Base-by-base conservation (phyloP, 1,140 invertebrate species). In the Pachypsylla venusta region DNA sequence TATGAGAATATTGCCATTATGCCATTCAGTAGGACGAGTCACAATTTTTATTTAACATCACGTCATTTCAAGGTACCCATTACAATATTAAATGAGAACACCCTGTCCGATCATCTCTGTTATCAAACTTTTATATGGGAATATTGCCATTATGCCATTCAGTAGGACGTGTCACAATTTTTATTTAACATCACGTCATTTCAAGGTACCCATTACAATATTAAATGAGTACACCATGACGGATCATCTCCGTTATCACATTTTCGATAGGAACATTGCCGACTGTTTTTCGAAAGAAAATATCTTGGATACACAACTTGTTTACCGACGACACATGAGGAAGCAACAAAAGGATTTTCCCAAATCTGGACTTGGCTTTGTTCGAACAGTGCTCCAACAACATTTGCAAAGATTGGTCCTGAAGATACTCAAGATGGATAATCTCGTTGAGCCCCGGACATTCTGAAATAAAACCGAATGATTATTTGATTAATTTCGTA, bases 321-420 rank as follows among this genome's bases (percentile, higher is more conserved):
- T 71, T 71, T 63, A 81, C 70, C 67, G 79, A 67, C 67, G 77
- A 69, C 12, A 79, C 72, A 7, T 78, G 75, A 13, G 84, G 80
- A 56, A 89, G 70, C 0, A 86, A 70, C 4, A 89, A 69, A 39
- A 89, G 73, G 0, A 90, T 71, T 54, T 80, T 79, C 0, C 85
- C 85, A 56, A 87, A 79, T 14, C 87, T 74, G 1, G 77, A 76
- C 60, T 78, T 73, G 42, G 78, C 76, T 65, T 79, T 64, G 59
- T 58, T 71, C 1, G 63, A 62, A 64, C 76, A 80, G 61, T 80
- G 79, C 59, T 87, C 84, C 58, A 81, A 80, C 1, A 90, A 72
- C 69, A 87, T 80, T 4, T 83, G 71, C 28, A 88, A 79, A 0
- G 83, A 83, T 69, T 89, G 84, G 63, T 89, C 85, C 73, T 89